Evolutionary conservation across 2,888 invertebrate genomes (phyloP), one percentile per base, ranked within the genome.

Genomic region (Petrophora chlorosata): DNA sequence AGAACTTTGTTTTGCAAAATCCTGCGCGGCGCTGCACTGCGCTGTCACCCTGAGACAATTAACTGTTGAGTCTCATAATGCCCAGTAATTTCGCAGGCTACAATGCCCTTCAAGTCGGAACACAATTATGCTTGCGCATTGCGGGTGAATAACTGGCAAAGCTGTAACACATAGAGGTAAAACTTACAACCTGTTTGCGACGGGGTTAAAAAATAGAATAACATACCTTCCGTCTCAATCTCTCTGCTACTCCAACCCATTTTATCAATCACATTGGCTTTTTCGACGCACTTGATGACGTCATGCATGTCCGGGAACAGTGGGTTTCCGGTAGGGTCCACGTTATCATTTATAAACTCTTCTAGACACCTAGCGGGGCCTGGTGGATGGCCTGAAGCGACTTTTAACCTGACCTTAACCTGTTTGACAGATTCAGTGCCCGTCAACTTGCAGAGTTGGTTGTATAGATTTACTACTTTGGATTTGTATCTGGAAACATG

Each of bases 261-360:
- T 0, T 52, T 23, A n/a, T 75, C 76, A 2, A 34, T 35, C 0
- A 9, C 3, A 54, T 80, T 79, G 0, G 83, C 77, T 4, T 59
- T 23, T 1, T 33, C 5, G 0, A 87, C 82, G 62, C 86, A 86
- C 2, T 63, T 45, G 0, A 78, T 57, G 0, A 88, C 86, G 65
- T 92, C 92, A 13, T 66, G 70, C 64, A 90, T 92, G 73, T 85
- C 93, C 7, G 85, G 94, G 36, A 87, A 84, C 0, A 65, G 67
- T 0, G 79, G 74, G 3, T 63, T 36, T 0, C 85, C 86, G 12
- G 76, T 64, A 5, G 40, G 50, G 0, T 70, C 76, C 4, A 79
- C 73, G 0, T 73, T 75, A 0, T 48, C 48, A 26, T 87, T 86
- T 0, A 88, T 66, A 29, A 76, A 76, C 1, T 51, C 7, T 53